Base-by-base conservation (phyloP, 1,140 invertebrate genomes). In the Cotesia glomerata region DNA sequence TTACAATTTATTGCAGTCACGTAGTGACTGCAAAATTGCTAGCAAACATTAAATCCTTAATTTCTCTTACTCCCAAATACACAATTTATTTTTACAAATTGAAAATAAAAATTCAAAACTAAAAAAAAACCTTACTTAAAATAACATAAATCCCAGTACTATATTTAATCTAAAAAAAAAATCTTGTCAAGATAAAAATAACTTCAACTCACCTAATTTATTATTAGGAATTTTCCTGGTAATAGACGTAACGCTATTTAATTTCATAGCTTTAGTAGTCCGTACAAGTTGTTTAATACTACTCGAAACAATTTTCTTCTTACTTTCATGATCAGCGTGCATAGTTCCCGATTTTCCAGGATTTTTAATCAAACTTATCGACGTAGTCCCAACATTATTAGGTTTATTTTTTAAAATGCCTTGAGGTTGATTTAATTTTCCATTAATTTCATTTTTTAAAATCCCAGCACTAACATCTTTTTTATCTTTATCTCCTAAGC, bases 301-400 rank as follows among this genome's bases (percentile, higher is more conserved):
- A 26, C 72, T 76, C 3, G 81, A 76, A 5, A 78, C 61, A 35
- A 59, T 58, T 68, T 83, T 85, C 65, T 80, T 80, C 51, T 74
- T 85, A 34, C 71, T 78, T 75, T 87, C 86, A 59, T 86, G 84
- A 81, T 87, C 86, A 39, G 86, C 86, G n/a, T 79, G 77, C 86
- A 87, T 87, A 4, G 86, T 87, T 2, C 86, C 86, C 1, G 69
- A 66, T 73, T 79, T 36, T 79, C 78, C 16, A 76, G 66, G 61
- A 5, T 36, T 61, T 61, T 13, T 68, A 51, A 4, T 66, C 8
- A 71, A 13, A 7, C 74, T 80, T 11, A 83, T 73, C 4, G 78
- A 77, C 3, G 77, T 79, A 5, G 74, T 71, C 9, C 74, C 69
- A 49, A 65, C 5, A 32, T 26, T 74, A 13, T 76, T 59, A 7